phyloP scores from a whole-genome alignment of 1,140 invertebrate species.

The Himalopsyche phryganea region DNA sequence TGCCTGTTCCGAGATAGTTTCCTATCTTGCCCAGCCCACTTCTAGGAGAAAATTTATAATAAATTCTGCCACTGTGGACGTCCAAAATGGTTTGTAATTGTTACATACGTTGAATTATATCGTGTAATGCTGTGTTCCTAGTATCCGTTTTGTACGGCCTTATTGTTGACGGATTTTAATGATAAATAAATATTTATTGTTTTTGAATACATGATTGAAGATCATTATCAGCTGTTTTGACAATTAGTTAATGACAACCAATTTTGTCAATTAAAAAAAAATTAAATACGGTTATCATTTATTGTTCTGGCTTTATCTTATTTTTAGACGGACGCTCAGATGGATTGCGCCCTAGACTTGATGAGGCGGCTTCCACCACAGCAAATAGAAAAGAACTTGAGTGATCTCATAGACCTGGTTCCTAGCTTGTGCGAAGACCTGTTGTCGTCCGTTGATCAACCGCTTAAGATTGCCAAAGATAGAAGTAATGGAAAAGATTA shows the following conservation, averaged over 20 bases:
- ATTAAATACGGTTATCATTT: too few species aligned
- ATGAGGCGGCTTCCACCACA: conserved; percentile 98
- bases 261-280: too few species aligned
- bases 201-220: background rate
- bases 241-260: background rate
- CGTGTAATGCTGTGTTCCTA: background rate
- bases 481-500: conserved; percentile 94
- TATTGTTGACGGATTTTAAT: conserved; percentile 1
- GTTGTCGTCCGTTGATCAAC: conserved; percentile 96
- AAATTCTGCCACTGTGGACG: conserved; percentile 14
- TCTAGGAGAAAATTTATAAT: conserved; percentile 13
- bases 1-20: conserved; percentile 15
- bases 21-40: conserved; percentile 25
- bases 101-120: background rate
- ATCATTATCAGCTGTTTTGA: background rate
- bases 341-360: conserved; percentile 97
- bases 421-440: conserved; percentile 95
- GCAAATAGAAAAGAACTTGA: conserved; percentile 97
- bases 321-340: conserved; percentile 90
- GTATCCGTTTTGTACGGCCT: background rate
- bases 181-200: conserved; percentile 7
- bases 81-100: conserved; percentile 21
- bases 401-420: conserved; percentile 95
- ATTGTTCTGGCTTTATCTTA: background rate
- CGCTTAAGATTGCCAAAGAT: conserved; percentile 95